Base-by-base conservation (phyloP, 1,140 invertebrate genomes). In the Drosophila insularis region DNA sequence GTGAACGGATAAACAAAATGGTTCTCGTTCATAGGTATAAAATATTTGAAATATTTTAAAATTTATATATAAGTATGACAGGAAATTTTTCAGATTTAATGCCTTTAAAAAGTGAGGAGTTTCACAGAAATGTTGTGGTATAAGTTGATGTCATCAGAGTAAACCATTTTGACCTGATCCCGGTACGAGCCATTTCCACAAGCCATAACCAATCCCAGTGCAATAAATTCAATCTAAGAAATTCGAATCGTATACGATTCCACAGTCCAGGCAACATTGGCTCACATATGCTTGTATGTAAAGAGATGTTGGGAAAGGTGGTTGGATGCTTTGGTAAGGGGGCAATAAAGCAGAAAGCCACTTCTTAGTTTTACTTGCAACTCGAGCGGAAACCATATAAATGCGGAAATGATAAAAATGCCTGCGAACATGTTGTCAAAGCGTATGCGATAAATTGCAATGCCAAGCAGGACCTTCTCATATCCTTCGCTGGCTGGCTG, bases 401-500 rank as follows among this genome's bases (percentile, higher is more conserved):
- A 89, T 89, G 84, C 84, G 84, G 84, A 89, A 89, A 89, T 89
- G 84, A 89, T 89, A 87, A 87, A 87, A 87, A 80, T 84, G 82
- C 84, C 77, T 77, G 84, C 67, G 78, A 87, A 87, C 80, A 87
- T 84, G 82, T 80, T 89, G 69, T 79, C 84, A 82, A 80, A 84
- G 70, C 84, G 76, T 78, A 74, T 84, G 75, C 82, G 75, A 87
- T 87, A 87, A 87, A 87, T 87, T 87, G 82, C 84, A 87, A 67
- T 82, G 66, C 79, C 61, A 62, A 77, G 67, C 54, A 71, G 67
- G 63, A 71, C 76, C 67, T 69, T 40, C 59, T 40, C 32, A 35
- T 35, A 35, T 35, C 32, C 70, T 43, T 27, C 27, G 27, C 0
- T 6, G 27, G 27, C 23, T 5, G n/a, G 37, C 21, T 10, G 17